Base-by-base conservation (phyloP, 2,797 vertebrate species). In the Ctenopoma kingsleyae region DNA sequence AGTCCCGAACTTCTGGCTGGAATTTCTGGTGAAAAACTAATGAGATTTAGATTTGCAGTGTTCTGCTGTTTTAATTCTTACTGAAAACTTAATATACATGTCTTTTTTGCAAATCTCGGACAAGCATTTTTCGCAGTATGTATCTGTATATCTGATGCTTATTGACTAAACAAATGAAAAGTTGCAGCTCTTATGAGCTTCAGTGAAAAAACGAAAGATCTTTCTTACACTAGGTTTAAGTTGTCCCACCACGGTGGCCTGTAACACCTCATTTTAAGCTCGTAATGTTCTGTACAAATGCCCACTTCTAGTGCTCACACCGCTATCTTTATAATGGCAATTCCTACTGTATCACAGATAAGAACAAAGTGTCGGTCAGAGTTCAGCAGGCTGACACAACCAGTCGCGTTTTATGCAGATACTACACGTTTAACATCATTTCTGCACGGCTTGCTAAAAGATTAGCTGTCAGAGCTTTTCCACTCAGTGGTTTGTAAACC, bases 341-440 rank as follows among this genome's bases (percentile, higher is more conserved):
- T 27, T 76, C 11, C 12, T n/a, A 23, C 47, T 60, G 53, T 38
- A 41, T 6, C 36, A 23, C 19, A 62, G 57, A 65, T 61, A 3
- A 23, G 46, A 30, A 16, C 12, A 32, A 27, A 38, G 19, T 46
- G 59, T 47, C 3, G 5, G 52, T 44, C 16, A 47, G 10, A 6
- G 32, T 51, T 65, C 54, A 59, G 3, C 20, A 4, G 17, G 60
- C 59, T 54, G 35, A 20, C 70, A 40, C 1, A 69, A 78, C 67
- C 5, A 3, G 59, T 69, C 32, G 15, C 35, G n/a, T 51, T 60
- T 71, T 78, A 16, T 62, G 74, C 61, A 62, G 0, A 55, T 76
- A 73, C 78, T 77, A 74, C 78, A 43, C 43, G 72, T 71, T 63
- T 63, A 17, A 57, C 63, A 30, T 57, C 10, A 6, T 63, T 54